Evolutionary conservation across 2,888 invertebrate species (phyloP), one percentile per base, ranked within the genome.

Genomic region (Polyommatus iphigenia): DNA sequence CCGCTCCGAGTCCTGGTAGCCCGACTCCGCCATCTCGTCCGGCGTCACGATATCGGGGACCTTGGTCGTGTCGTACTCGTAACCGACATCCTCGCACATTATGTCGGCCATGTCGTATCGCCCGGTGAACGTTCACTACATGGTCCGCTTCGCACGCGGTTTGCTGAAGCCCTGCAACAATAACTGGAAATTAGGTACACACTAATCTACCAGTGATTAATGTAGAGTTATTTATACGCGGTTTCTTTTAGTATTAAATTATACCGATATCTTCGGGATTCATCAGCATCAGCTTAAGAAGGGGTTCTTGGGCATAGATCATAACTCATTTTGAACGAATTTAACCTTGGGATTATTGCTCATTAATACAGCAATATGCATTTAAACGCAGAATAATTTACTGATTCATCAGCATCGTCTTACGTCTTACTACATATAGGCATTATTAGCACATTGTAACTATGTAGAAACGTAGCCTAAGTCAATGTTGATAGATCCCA

Each of bases 21-120:
- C 93, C 2, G 92, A 92, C 82, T 94, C 93, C 84, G 90, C 92
- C 92, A 93, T 92, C 73, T 94, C 93, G 41, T 94, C 93, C 0
- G 92, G 89, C 0, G 93, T 90, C 5, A 92, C 89, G 80, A 93
- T 93, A 76, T 93, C 92, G n/a, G 93, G 93, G 79, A 93, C 91
- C 80, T 92, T 93, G 10, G 90, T 88, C 81, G 85, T 85, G 80
- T 91, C 91, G 86, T 87, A 91, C 54, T 90, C 90, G 87, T 90
- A 93, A 77, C 88, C 91, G 83, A 89, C 89, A 72, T 92, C 91
- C 78, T 91, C 92, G 81, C 91, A 73, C 41, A 75, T 54, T 59
- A 88, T 85, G 84, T 92, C 93, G 83, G 90, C 86, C 91, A 93
- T 92, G 80, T 87, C 88, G 83, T 76, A 82, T 81, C 79, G 76